Conservation (phyloP, 1,140 invertebrate species). For the Macrobrachium rosenbergii region DNA sequence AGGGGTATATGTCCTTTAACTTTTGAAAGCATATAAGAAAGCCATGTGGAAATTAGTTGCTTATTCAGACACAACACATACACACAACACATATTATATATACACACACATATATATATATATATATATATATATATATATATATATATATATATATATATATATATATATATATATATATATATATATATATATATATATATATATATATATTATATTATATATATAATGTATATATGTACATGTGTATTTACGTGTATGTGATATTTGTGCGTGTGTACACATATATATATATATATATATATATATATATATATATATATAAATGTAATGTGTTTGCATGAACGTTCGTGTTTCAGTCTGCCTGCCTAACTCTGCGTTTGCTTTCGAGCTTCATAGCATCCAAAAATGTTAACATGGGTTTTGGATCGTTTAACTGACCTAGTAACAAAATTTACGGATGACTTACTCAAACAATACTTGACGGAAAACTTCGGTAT, state of each 20-base stretch:
- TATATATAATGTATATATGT: neutral
- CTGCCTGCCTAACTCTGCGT: too few relatives aligned
- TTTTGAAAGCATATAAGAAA: too few relatives aligned
- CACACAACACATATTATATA: too few relatives aligned
- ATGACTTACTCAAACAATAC: too few relatives aligned
- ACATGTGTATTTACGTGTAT: neutral
- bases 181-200: conserved; percentile 8
- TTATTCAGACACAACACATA: too few relatives aligned
- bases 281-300: conserved; percentile 9
- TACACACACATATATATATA: neutral
- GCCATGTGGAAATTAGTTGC: too few relatives aligned
- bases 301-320: conserved; percentile 7
- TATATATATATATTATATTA: neutral
- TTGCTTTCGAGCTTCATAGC: too few relatives aligned
- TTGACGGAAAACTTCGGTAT: too few relatives aligned
- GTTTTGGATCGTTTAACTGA: too few relatives aligned
- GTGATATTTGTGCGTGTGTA: neutral
- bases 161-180: conserved; percentile 17
- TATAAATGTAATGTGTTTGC: neutral
- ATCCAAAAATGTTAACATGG: too few relatives aligned
- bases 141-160: conserved; percentile 22
- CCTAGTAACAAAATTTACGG: too few relatives aligned
- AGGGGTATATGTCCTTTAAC: too few relatives aligned
- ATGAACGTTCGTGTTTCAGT: neutral
- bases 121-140: conserved; percentile 13